Base-by-base conservation (phyloP, 2,888 invertebrate genomes). In the Dioctria linearis region DNA sequence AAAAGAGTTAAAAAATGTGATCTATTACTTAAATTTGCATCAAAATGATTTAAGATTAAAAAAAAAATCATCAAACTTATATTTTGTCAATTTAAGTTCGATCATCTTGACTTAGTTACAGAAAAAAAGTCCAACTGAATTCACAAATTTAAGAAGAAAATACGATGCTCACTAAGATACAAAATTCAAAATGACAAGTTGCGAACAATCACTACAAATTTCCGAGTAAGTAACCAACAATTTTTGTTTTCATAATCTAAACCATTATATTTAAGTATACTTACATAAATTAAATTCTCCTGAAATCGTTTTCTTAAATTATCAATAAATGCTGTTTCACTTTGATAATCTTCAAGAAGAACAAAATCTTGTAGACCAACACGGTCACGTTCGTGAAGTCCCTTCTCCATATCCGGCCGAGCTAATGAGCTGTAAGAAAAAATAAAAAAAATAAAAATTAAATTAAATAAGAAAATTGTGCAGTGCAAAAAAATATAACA, bases 331-430 rank as follows among this genome's bases (percentile, higher is more conserved):
- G 94, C 96, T 2, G 91, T 90, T 85, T 95, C 94, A 85, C 93
- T 95, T 83, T 92, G 91, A 89, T 92, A 96, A 88, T 97, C 93
- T 87, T 97, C 97, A 69, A 98, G 92, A 78, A 98, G 92, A 80
- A 98, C 95, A 88, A 96, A 96, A 90, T 98, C 97, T 88, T 96
- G 95, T 42, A 98, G 95, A 78, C 98, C 98, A 54, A 95, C 95
- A 83, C 94, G 92, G 89, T 97, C 96, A 83, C 97, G 92, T 85
- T 95, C 94, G 88, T 95, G 93, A 84, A 96, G 91, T 84, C 93
- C 92, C 85, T 93, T 92, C 90, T 96, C 95, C 95, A 96, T 96
- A 85, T 89, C 91, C 83, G 85, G 84, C 81, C 84, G 82, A 83
- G 79, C 81, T 73, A 83, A 83, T 69, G 82, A 81, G 82, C 86